phyloP scores from a whole-genome alignment of 2,888 invertebrate genomes.

The Nemurella pictetii region DNA sequence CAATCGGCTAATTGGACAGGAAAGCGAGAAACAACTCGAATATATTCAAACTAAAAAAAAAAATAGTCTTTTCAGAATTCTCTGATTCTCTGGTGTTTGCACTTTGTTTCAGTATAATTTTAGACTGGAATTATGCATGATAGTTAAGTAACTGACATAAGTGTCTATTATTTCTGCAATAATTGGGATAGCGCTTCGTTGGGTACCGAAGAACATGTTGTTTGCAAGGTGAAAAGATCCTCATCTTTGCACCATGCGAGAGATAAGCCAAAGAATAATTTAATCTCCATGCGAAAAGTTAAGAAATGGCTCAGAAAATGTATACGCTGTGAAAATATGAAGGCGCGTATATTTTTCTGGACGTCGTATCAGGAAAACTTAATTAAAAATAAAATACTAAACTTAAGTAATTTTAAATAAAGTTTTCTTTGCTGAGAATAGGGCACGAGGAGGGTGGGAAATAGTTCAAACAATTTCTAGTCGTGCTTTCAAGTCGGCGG shows the following conservation, averaged over 20 bases:
- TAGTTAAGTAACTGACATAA: no score
- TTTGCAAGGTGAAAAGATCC: no score
- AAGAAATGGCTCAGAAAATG: background rate
- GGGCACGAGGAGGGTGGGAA: background rate
- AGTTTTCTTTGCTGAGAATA: background rate
- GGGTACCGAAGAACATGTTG: no score
- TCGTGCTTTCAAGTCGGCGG: background rate
- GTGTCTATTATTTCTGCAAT: no score
- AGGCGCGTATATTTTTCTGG: background rate
- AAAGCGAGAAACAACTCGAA: background rate
- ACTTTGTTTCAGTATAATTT: no score
- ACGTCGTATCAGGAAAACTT: background rate
- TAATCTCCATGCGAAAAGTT: background rate
- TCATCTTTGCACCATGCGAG: no score
- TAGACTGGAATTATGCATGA: no score
- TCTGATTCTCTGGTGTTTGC: no score
- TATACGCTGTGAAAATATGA: background rate
- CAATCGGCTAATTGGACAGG: background rate
- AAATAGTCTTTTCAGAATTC: background rate
- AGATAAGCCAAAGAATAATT: no score
- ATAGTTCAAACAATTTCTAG: background rate
- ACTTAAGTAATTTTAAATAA: background rate
- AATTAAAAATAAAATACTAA: background rate
- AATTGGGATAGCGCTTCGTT: no score
- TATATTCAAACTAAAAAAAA: background rate